Evolutionary conservation across 2,888 invertebrate species (phyloP), one percentile per base, ranked within the genome.

Genomic region (Linyphia triangularis): DNA sequence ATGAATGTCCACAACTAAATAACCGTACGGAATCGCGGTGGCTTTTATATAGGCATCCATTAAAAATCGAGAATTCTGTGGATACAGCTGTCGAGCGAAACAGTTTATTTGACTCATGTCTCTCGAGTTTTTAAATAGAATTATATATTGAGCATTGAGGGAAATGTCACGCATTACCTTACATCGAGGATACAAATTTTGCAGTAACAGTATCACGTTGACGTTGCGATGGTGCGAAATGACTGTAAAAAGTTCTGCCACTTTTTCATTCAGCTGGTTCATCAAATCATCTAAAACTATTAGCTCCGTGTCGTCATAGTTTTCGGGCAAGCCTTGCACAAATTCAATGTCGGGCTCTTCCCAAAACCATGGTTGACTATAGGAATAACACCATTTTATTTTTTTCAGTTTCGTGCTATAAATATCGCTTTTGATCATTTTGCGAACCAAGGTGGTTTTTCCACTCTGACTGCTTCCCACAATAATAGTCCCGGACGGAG

Each of bases 1-100:
- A 37, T 90, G 90, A 13, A 90, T 70, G 72, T 91, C 88, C 0
- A 91, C 51, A 1, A 90, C 26, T 30, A 91, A 77, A 89, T 90
- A 91, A 5, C 86, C 88, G 65, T 90, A 90, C 1, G 88, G 90
- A 16, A 43, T 51, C 0, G 22, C 37, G 3, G 90, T 90, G 0
- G 86, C 79, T 37, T 89, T 89, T 57, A 77, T 81, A 85, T 90
- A 90, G 4, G 90, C 90, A 40, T 79, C 61, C 26, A 81, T 40
- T 9, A 89, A 84, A 61, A 57, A 89, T 19, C 28, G 13, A 0
- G 51, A 24, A 16, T 84, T 89, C 7, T 26, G 16, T 30, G 77
- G 77, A 26, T 65, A 85, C 4, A 51, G 33, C 28, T 81, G 82
- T n/a, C 81, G 24, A 19, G 28, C 73, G 6, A 89, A 81, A 33